These are phyloP conservation scores for Syngnathus rostellatus DNA, from an alignment of 2,797 vertebrate genomes.

Conservation along the genomic window DNA sequence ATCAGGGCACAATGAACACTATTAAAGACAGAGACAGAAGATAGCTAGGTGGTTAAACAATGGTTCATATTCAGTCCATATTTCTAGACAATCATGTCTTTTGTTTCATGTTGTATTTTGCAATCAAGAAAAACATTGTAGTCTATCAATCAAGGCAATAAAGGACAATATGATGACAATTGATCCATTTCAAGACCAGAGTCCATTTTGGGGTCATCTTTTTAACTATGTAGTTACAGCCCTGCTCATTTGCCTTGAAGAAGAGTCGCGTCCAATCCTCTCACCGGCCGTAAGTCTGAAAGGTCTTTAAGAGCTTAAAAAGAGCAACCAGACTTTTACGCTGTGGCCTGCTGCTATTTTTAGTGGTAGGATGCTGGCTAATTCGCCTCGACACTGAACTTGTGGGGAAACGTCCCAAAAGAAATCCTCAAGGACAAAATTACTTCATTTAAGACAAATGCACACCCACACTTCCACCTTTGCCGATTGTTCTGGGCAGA, in stretches of 20 bases:
- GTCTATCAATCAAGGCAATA: too few species aligned
- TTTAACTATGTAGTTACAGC: not conserved
- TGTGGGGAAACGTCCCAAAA: not conserved
- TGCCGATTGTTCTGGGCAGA: not conserved
- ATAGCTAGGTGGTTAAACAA: too few species aligned
- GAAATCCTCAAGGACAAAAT: not conserved
- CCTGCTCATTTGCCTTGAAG: not conserved
- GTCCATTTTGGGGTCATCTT: not conserved
- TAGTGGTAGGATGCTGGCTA: conserved; percentile 3
- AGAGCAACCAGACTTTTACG: conserved; percentile 45
- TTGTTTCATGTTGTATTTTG: too few species aligned
- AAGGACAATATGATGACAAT: too few species aligned
- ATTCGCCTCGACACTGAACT: conserved; percentile 10
- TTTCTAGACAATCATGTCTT: too few species aligned
- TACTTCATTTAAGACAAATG: not conserved
- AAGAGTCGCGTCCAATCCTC: conserved; percentile 6
- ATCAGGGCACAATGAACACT: not conserved
- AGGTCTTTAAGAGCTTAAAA: conserved; percentile 59
- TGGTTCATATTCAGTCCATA: too few species aligned
- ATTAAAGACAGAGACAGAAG: not conserved
- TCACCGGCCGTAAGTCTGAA: conserved; percentile 56
- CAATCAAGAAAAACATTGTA: too few species aligned
- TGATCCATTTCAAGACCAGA: too few species aligned
- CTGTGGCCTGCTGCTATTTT: conserved; percentile 7
- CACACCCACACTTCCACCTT: not conserved